Evolutionary conservation across 1,140 invertebrate species (phyloP).

Genomic region (Lepidotrigona ventralis): DNA sequence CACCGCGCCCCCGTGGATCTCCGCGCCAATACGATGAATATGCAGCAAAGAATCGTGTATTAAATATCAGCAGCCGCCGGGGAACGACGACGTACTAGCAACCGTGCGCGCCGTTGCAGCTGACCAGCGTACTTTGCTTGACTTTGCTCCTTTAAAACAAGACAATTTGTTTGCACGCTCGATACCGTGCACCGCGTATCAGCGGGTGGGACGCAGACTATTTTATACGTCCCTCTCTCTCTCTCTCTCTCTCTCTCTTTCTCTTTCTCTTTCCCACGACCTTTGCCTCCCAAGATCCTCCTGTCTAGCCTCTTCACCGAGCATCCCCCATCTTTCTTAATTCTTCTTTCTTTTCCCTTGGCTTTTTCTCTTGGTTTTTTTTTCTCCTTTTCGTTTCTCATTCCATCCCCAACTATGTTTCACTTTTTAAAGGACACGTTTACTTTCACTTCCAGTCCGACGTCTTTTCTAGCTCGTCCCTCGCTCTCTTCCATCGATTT

Average conservation of each 20-base stretch:
- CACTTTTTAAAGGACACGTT: constrained; percentile 19
- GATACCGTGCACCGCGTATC: constrained; percentile 52
- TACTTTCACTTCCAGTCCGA: background rate
- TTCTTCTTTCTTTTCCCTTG: background rate
- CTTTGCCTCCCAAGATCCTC: background rate
- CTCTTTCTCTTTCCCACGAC: background rate
- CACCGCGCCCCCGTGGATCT: constrained; percentile 63
- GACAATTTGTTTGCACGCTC: constrained; percentile 68
- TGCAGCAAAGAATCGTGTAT: constrained; percentile 66
- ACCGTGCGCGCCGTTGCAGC: constrained; percentile 32
- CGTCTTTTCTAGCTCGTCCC: background rate
- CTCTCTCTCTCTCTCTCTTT: background rate
- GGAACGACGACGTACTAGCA: constrained; percentile 52
- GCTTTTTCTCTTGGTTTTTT: background rate
- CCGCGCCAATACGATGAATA: constrained; percentile 65
- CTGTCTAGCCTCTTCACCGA: background rate
- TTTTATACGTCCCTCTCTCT: constrained; percentile 14
- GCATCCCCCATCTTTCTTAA: background rate
- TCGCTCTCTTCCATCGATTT: background rate
- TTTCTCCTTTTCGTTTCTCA: background rate
- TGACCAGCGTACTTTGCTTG: constrained; percentile 27
- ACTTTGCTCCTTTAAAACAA: constrained; percentile 65
- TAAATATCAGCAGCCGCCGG: constrained; percentile 63
- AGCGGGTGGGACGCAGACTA: constrained; percentile 63
- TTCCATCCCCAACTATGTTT: constrained; percentile 1